A percentile compares a stretch with the other conserved stretches of the same genome.
These are phyloP conservation scores for Myotis yumanensis DNA, from an alignment of 2,113 vertebrate genomes.

Conservation along the genomic window DNA sequence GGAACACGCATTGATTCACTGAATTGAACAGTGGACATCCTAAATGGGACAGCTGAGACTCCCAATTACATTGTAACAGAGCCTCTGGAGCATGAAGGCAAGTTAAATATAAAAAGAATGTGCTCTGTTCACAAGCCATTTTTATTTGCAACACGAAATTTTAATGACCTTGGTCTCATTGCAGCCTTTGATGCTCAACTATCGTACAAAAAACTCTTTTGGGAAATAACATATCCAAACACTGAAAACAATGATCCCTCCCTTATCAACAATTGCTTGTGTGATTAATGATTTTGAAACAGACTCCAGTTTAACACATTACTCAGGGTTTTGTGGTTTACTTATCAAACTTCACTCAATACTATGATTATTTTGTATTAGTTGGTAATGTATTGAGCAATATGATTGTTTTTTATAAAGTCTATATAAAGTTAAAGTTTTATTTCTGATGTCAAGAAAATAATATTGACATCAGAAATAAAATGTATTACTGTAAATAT, in stretches of 20 bases:
- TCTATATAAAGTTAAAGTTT: background rate
- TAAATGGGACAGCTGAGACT: conserved; percentile 55
- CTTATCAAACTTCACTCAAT: background rate
- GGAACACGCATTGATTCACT: conserved; percentile 51
- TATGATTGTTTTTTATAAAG: background rate
- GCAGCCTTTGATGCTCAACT: conserved; percentile 34
- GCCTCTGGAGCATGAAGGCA: conserved; percentile 36
- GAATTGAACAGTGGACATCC: background rate
- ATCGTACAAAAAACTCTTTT: conserved; percentile 41
- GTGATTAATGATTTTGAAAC: conserved; percentile 29
- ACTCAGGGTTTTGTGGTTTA: background rate
- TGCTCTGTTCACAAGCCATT: conserved; percentile 34
- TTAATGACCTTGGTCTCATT: conserved; percentile 51
- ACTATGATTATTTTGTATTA: background rate
- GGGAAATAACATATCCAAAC: conserved; percentile 25
- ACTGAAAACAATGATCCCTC: background rate
- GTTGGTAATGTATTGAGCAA: background rate
- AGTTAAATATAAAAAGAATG: conserved; percentile 50
- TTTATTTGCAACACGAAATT: conserved; percentile 24
- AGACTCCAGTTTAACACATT: background rate
- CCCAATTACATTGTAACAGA: conserved; percentile 24
- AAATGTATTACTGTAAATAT: background rate
- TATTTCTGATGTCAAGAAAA: background rate
- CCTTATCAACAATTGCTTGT: background rate
- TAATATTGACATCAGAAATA: background rate